Conservation (phyloP, 1,140 invertebrate genomes). For the Aporrectodea caliginosa region DNA sequence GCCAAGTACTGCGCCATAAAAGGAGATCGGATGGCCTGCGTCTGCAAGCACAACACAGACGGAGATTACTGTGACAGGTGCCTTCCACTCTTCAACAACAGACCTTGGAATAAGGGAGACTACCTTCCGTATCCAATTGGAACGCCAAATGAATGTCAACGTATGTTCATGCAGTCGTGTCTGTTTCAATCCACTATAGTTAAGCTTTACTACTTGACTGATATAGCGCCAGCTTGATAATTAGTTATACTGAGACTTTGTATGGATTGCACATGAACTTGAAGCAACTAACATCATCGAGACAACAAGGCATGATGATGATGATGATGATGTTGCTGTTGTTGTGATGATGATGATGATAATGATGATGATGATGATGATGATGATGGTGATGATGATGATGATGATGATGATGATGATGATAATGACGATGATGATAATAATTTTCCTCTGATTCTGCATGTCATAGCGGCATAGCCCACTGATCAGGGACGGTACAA, state of each 20-base stretch:
- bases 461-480: no score
- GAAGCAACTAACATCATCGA: slow-evolving; percentile 36
- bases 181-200: no score
- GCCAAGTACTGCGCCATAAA: slow-evolving; percentile 17
- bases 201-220: no score
- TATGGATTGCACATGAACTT: slow-evolving; percentile 69
- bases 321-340: no score
- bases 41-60: slow-evolving; percentile 82
- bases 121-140: slow-evolving; percentile 33
- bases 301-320: not conserved
- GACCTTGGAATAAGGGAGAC: slow-evolving; percentile 21
- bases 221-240: no score
- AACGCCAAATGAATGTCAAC: slow-evolving; percentile 81
- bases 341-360: no score
- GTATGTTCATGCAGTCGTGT: slow-evolving; percentile 92
- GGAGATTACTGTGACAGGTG: slow-evolving; percentile 95
- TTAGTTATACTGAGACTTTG: no score
- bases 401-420: slow-evolving; percentile 86
- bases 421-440: slow-evolving; percentile 94
- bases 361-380: slow-evolving; percentile 28
- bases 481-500: no score
- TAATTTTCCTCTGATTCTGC: no score
- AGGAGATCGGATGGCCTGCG: slow-evolving; percentile 47
- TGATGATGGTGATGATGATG: no score
- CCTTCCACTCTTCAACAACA: slow-evolving; percentile 76